Percentiles rank a stretch among this genome's conserved stretches.
Conservation (phyloP, 2,797 vertebrate genomes). For the Hephaestus fuliginosus region DNA sequence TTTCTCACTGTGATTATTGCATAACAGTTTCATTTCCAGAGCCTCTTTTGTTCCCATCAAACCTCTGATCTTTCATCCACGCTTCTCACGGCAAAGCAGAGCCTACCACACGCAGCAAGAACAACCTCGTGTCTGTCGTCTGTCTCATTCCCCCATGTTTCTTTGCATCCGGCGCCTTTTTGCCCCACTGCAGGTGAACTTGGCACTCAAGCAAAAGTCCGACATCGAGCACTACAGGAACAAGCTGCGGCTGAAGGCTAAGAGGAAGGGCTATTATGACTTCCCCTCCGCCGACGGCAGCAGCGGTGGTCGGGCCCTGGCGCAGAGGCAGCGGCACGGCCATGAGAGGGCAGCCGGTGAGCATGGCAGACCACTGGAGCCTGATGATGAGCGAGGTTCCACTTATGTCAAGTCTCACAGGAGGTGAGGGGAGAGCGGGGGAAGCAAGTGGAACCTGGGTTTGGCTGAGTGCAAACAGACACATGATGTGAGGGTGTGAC, state of each 20-base stretch:
- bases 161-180: conserved; percentile 21
- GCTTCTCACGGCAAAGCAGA: conserved; percentile 17
- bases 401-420: conserved; percentile 92
- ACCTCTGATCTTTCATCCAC: conserved; percentile 9
- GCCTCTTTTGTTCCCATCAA: background rate
- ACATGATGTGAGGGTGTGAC: conserved; percentile 10
- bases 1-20: background rate
- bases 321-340: conserved; percentile 85
- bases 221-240: conserved; percentile 99
- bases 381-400: conserved; percentile 90
- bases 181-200: conserved; percentile 88
- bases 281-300: conserved; percentile 87
- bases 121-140: background rate
- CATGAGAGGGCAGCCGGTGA: conserved; percentile 89
- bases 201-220: conserved; percentile 98
- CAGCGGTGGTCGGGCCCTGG: conserved; percentile 81
- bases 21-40: conserved; percentile 21
- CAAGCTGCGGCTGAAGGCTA: conserved; percentile 97
- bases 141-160: conserved; percentile 24
- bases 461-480: conserved; percentile 46
- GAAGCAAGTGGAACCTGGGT: conserved; percentile 51
- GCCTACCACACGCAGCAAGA: background rate
- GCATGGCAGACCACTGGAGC: conserved; percentile 88
- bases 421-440: conserved; percentile 86
- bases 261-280: conserved; percentile 97